Evolutionary conservation across 2,888 invertebrate genomes (phyloP), one percentile per base, ranked within the genome.

Genomic region (Anorthoa munda): DNA sequence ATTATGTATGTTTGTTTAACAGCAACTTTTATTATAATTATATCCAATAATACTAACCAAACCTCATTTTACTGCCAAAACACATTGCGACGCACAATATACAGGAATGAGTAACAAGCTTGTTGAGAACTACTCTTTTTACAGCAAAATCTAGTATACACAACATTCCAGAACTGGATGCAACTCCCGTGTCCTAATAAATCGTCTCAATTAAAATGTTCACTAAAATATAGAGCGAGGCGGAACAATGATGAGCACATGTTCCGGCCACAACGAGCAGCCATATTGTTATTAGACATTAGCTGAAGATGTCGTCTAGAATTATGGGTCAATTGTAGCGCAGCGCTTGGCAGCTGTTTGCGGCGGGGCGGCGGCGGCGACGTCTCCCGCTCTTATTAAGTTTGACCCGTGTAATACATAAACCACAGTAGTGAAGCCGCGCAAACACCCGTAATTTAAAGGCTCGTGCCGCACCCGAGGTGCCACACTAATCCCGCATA

Each of bases 371-470:
- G 26, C 26, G 26, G 70, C 79, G 76, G 60, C 77, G 58, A 88
- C 71, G 84, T 60, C 77, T 55, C 72, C 31, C 77, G 81, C 82
- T 84, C 88, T 91, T 92, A 92, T 92, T 92, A 93, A 92, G 86
- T 91, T 90, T 90, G 91, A 91, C 90, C 91, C 87, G 75, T 81
- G 88, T 85, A 82, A 89, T 88, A 91, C 88, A 90, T 91, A 89
- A 90, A 89, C 90, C 88, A 82, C 86, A 83, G 86, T 85, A 84
- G 84, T 79, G 81, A 79, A 81, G 81, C 73, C 84, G 86, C 86
- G 85, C 88, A 85, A 90, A 90, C 89, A 89, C 86, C 89, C 89
- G 88, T 89, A 90, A 91, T 92, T 90, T 91, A 91, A 90, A 88
- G 89, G 87, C 83, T 86, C 76, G 82, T 61, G 58, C 75, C 82